Conservation (phyloP, 2,888 invertebrate species). For the Caenorhabditis sp. region DNA sequence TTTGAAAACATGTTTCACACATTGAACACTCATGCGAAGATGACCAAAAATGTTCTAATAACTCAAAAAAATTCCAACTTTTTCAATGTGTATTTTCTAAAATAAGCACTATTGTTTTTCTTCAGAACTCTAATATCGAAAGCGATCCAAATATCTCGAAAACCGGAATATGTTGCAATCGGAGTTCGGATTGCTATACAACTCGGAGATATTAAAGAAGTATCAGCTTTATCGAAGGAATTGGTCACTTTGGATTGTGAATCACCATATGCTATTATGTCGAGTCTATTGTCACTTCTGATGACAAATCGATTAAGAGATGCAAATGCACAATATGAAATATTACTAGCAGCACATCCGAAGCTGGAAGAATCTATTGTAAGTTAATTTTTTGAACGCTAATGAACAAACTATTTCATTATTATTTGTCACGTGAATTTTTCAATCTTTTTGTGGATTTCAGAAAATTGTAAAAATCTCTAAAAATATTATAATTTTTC, state of each 20-base stretch:
- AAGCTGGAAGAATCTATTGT: constrained; percentile 65
- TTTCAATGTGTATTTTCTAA: no score
- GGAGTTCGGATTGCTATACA: constrained; percentile 40
- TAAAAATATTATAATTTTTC: no score
- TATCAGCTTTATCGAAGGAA: constrained; percentile 33
- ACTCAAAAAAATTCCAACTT: no score
- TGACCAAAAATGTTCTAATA: no score
- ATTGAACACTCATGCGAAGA: no score
- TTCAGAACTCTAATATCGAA: constrained; percentile 55
- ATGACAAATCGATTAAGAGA: constrained; percentile 72
- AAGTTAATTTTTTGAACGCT: constrained; percentile 2
- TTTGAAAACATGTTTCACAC: no score
- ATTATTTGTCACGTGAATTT: no score
- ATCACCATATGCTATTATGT: constrained; percentile 35
- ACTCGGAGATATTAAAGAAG: constrained; percentile 41
- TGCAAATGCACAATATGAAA: constrained; percentile 85
- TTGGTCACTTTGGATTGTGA: constrained; percentile 38
- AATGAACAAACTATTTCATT: no score
- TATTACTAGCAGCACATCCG: constrained; percentile 81
- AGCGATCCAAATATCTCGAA: constrained; percentile 46
- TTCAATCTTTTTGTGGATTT: no score
- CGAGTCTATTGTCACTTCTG: constrained; percentile 28
- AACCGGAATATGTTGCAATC: constrained; percentile 46
- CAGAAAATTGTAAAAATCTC: no score
- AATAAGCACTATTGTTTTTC: neutral